These are phyloP conservation scores for Epirrhoe alternata DNA, from an alignment of 2,888 invertebrate genomes.

Conservation along the genomic window DNA sequence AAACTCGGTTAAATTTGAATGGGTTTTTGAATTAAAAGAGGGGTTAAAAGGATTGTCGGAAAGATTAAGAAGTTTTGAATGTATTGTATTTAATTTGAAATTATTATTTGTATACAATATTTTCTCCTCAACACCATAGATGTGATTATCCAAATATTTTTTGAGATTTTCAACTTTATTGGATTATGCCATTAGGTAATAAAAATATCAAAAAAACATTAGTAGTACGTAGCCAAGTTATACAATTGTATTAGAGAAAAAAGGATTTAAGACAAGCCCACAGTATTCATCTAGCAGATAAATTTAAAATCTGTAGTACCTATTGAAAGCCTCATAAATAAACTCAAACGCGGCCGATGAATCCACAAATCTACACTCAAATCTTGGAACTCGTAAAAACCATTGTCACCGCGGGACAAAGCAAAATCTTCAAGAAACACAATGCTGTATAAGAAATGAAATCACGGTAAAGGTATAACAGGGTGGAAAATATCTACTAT, in stretches of 20 bases:
- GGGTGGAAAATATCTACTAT: background rate
- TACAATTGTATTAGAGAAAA: too few species aligned
- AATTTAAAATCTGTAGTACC: too few species aligned
- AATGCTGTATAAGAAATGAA: conserved; percentile 44
- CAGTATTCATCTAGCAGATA: too few species aligned
- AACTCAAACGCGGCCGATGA: background rate
- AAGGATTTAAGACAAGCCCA: too few species aligned
- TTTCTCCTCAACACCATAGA: too few species aligned
- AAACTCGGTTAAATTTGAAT: background rate
- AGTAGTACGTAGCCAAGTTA: too few species aligned
- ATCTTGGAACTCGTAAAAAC: conserved; percentile 18
- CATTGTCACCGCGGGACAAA: conserved; percentile 22
- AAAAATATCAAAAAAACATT: too few species aligned
- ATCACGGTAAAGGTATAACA: conserved; percentile 43
- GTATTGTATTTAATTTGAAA: background rate
- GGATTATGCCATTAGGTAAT: too few species aligned
- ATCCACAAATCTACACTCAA: conserved; percentile 8
- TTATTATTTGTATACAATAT: too few species aligned
- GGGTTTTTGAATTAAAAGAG: conserved; percentile 28
- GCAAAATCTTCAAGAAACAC: conserved; percentile 22
- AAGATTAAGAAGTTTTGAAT: background rate
- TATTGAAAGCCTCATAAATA: background rate
- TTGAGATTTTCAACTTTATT: too few species aligned
- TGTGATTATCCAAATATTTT: too few species aligned
- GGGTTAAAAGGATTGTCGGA: background rate